Evolutionary conservation across 2,888 invertebrate genomes (phyloP), one percentile per base, ranked within the genome.

Genomic region (Ganaspis brasiliensis): DNA sequence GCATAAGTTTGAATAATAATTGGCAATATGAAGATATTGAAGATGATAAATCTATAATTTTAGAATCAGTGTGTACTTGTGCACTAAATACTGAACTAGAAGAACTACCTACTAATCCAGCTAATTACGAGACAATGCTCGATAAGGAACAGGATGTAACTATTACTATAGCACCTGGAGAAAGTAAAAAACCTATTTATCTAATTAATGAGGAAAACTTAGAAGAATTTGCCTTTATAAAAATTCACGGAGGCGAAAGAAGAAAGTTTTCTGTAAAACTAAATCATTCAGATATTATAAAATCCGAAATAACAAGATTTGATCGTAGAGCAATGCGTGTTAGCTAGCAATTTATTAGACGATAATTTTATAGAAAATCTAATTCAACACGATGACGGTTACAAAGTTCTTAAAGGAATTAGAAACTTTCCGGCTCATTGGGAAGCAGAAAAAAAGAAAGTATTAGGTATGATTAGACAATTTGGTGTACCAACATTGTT

Each of bases 391-490:
- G 73, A 79, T 52, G 75, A 75, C 31, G 67, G 79, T 59, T 73
- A 57, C 45, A 61, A 16, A 76, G 56, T 74, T 75, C 55, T 80
- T 12, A 37, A 76, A 52, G 14, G 73, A 1, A 74, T 79, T 56
- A 56, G 76, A 2, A 74, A 72, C n/a, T 74, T 70, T 70, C 78
- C 79, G 26, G 49, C 73, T 26, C 80, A 73, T 73, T 82, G 80
- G 79, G 71, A 73, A 73, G 49, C 55, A 77, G n/a, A n/a, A n/a
- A n/a, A n/a, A n/a, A n/a, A n/a, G n/a, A n/a, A n/a, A n/a, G n/a
- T n/a, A n/a, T n/a, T 79, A 56, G 79, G 76, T 10, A 82, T 82
- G 83, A 78, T 82, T 16, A 59, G 78, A 26, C 80, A 83, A n/a
- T n/a, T n/a, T n/a, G n/a, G n/a, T n/a, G n/a, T n/a, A n/a, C n/a